These are phyloP conservation scores for Brachystomella parvula DNA, from an alignment of 1,140 invertebrate species.

Conservation along the genomic window DNA sequence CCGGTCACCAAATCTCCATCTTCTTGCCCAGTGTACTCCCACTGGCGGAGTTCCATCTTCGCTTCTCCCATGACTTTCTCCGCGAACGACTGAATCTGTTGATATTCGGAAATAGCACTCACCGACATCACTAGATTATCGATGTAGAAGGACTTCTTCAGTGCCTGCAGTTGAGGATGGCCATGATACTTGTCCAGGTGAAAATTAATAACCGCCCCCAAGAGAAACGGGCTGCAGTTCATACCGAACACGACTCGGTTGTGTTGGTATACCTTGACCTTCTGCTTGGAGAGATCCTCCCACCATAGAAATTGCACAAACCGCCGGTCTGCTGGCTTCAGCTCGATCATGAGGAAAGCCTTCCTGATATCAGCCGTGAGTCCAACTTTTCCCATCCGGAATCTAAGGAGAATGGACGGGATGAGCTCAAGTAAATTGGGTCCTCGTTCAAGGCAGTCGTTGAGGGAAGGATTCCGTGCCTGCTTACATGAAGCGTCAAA, in stretches of 20 bases:
- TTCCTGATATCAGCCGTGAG: slow-evolving; percentile 38
- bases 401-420: slow-evolving; percentile 27
- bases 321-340: slow-evolving; percentile 13
- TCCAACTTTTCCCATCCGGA: slow-evolving; percentile 23
- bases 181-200: not conserved
- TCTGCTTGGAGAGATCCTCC: not conserved
- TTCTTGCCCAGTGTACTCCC: not conserved
- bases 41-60: slow-evolving; percentile 2
- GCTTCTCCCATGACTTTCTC: not conserved
- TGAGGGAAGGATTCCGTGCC: slow-evolving; percentile 36
- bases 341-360: slow-evolving; percentile 34
- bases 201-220: slow-evolving; percentile 15
- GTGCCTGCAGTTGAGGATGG: not conserved
- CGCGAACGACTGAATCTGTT: not conserved
- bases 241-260: slow-evolving; percentile 23
- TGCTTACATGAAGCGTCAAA: slow-evolving; percentile 41
- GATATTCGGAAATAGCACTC: not conserved
- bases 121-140: slow-evolving; percentile 17
- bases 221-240: slow-evolving; percentile 20
- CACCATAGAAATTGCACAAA: slow-evolving; percentile 38
- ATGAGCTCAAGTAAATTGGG: slow-evolving; percentile 38
- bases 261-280: slow-evolving; percentile 10
- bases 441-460: slow-evolving; percentile 41
- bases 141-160: slow-evolving; percentile 13
- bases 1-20: not conserved